phyloP scores from a whole-genome alignment of 2,797 vertebrate genomes.

The Mormyrus hasselquistii region DNA sequence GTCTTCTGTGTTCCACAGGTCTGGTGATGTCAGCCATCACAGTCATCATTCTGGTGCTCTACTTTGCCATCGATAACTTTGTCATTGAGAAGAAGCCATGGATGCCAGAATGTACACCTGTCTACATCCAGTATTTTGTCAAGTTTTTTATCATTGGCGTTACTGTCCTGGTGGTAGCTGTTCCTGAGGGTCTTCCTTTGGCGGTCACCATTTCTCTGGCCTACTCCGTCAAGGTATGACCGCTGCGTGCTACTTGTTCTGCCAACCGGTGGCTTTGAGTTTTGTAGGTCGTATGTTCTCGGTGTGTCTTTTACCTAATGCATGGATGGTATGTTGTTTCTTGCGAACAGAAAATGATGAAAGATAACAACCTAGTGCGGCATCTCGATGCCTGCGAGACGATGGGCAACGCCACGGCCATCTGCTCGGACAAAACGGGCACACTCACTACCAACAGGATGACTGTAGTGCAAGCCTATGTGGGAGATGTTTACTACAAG shows the following conservation, averaged over 20 bases:
- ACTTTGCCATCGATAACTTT: slow-evolving; percentile 91
- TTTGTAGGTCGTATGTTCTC: neutral
- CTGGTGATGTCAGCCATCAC: slow-evolving; percentile 92
- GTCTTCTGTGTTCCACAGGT: slow-evolving; percentile 56
- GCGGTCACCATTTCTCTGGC: slow-evolving; percentile 97
- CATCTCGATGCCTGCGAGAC: slow-evolving; percentile 96
- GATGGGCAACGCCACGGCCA: slow-evolving; percentile 96
- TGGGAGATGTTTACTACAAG: slow-evolving; percentile 74
- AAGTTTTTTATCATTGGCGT: slow-evolving; percentile 99
- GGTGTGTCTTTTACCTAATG: neutral
- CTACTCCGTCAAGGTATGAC: slow-evolving; percentile 90
- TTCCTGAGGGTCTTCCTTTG: slow-evolving; percentile 93
- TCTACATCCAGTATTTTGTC: slow-evolving; percentile 92
- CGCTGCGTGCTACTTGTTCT: neutral
- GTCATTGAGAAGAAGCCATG: slow-evolving; percentile 79
- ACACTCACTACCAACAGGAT: slow-evolving; percentile 96
- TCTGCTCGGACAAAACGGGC: slow-evolving; percentile 96
- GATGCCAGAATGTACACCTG: slow-evolving; percentile 76
- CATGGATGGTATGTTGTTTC: neutral
- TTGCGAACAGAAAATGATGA: slow-evolving; percentile 93
- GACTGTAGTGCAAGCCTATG: slow-evolving; percentile 83
- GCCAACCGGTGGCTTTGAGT: neutral
- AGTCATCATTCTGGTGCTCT: slow-evolving; percentile 85
- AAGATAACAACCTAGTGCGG: slow-evolving; percentile 92
- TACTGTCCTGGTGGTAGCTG: slow-evolving; percentile 92